Percentiles rank a stretch among this genome's conserved stretches.
phyloP scores from a whole-genome alignment of 2,797 vertebrate species.

The Neosilurus hyrtlii region DNA sequence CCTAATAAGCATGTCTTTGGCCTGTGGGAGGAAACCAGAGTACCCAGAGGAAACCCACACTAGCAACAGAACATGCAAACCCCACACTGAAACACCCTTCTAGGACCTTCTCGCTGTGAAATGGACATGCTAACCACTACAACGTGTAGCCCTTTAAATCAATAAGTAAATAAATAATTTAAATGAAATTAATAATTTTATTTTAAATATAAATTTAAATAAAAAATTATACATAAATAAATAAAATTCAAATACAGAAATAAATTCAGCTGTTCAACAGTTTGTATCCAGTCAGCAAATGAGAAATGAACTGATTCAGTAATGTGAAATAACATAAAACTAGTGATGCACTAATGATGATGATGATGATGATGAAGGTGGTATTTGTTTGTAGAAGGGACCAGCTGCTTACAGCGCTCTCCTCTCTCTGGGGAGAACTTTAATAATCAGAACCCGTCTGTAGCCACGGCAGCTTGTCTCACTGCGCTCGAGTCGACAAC shows the following conservation, averaged over 20 bases:
- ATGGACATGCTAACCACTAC: too few species aligned
- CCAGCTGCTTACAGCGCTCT: conserved; percentile 63
- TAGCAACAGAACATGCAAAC: too few species aligned
- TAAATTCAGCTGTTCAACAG: background rate
- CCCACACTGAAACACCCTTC: too few species aligned
- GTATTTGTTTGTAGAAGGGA: conserved; percentile 41
- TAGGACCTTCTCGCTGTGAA: too few species aligned
- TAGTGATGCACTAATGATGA: background rate
- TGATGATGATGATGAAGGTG: background rate
- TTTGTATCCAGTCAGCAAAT: background rate
- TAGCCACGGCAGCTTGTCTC: background rate
- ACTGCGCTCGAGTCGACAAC: background rate
- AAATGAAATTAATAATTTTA: too few species aligned
- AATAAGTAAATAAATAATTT: too few species aligned
- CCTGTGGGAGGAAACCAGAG: too few species aligned
- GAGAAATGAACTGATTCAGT: background rate
- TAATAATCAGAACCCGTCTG: conserved; percentile 56
- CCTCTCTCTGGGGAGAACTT: conserved; percentile 62
- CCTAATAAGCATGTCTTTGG: too few species aligned
- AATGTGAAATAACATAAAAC: background rate
- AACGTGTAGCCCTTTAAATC: too few species aligned
- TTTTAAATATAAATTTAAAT: too few species aligned
- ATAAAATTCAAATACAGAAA: background rate
- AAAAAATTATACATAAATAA: background rate
- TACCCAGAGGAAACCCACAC: too few species aligned